Conservation (phyloP, 2,113 vertebrate genomes). For the Tachycineta bicolor region DNA sequence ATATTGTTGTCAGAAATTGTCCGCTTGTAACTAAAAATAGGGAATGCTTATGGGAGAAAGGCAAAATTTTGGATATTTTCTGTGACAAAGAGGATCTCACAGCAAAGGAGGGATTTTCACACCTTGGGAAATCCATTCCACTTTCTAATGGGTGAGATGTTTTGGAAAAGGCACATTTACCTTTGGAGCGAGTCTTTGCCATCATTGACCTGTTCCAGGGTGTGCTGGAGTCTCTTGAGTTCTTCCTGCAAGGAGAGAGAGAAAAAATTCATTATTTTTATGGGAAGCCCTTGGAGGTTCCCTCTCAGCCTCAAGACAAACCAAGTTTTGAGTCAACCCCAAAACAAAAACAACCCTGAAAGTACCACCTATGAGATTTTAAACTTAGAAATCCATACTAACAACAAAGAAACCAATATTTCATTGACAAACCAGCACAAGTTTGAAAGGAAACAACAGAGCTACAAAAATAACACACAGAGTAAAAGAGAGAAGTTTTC, state of each 20-base stretch:
- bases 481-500: not conserved
- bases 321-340: fast-evolving
- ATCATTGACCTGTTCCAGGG: slow-evolving; percentile 79
- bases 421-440: not conserved
- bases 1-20: not conserved
- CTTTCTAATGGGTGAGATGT: fast-evolving
- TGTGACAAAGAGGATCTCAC: not conserved
- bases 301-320: not conserved
- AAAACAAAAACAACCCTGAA: fast-evolving
- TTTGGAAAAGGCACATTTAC: slow-evolving; percentile 66
- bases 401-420: not conserved
- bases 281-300: not conserved
- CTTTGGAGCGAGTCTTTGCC: slow-evolving; percentile 85
- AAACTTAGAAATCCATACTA: not conserved
- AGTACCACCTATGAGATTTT: fast-evolving
- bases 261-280: not conserved
- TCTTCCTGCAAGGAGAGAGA: slow-evolving; percentile 80
- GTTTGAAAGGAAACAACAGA: not conserved
- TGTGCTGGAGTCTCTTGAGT: slow-evolving; percentile 84
- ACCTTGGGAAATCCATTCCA: not conserved
- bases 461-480: not conserved
- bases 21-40: not conserved
- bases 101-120: not conserved
- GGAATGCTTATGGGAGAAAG: not conserved
- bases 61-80: not conserved